Evolutionary conservation across 2,113 vertebrate species (phyloP), one percentile per base, ranked within the genome.

Genomic region (Dicerorhinus sumatrensis): DNA sequence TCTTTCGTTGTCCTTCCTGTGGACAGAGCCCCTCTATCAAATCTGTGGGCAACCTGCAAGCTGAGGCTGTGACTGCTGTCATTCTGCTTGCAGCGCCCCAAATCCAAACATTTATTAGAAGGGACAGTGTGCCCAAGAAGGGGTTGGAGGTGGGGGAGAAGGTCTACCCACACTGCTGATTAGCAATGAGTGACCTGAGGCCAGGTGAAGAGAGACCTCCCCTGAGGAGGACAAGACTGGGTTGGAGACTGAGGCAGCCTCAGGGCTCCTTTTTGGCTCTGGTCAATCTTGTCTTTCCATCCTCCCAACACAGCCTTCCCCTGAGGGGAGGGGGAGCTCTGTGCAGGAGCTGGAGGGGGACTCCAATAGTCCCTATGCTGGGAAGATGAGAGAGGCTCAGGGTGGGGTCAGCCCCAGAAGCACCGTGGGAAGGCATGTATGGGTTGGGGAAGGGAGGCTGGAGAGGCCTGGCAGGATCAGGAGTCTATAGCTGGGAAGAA

Each of bases 381-480:
- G 60, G 58, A 65, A 39, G 65, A 21, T 3, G 20, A 70, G 63
- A 84, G 46, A 13, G 6, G 42, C 23, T 51, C 13, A 3, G 17
- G 5, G 39, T 5, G 8, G 51, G 25, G 33, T 39, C 25, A 70
- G 80, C 48, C 14, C 42, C 56, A 69, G 58, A 25, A 18, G 54
- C 0, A 4, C 16, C 27, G 0, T 0, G 16, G 48, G 27, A 81
- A 20, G 65, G 36, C 18, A 5, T 2, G 13, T 23, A 27, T 11
- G 56, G 23, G 5, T 2, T 20, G 33, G 23, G 29, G 36, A 81
- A 54, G 39, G 75, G 63, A n/a, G 16, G n/a, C 69, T 56, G 46
- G n/a, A 72, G 51, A 46, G 70, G 29, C 69, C 67, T n/a, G 54
- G 79, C 33, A 36, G 89, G 42, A 25, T 8, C 4, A 5, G 12